Percentiles rank a stretch among this genome's conserved stretches.
phyloP scores from a whole-genome alignment of 2,113 vertebrate genomes.

The Crocuta crocuta region DNA sequence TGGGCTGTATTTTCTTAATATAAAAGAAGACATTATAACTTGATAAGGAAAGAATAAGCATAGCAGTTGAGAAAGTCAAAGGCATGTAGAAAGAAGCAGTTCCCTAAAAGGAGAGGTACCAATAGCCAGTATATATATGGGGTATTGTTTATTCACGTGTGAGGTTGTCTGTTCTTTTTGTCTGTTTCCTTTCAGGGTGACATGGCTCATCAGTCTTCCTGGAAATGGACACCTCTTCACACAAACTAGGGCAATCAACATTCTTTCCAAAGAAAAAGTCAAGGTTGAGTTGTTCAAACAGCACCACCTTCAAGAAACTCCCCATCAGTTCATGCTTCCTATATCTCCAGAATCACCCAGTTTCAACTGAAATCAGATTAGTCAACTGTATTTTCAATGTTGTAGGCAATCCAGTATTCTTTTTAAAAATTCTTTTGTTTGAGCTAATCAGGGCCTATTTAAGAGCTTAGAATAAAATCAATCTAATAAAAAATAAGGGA shows the following conservation, averaged over 20 bases:
- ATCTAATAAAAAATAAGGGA: constrained; percentile 15
- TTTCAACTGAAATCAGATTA: neutral
- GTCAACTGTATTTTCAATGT: neutral
- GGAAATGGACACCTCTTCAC: neutral
- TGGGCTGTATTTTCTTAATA: neutral
- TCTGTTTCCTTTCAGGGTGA: neutral
- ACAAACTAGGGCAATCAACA: neutral
- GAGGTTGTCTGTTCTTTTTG: neutral
- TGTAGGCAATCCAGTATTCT: neutral
- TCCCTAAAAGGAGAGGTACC: neutral
- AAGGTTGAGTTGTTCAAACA: neutral
- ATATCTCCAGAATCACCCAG: neutral
- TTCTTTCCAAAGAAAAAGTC: neutral
- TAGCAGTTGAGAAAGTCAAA: neutral
- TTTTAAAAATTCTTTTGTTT: neutral
- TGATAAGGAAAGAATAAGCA: neutral
- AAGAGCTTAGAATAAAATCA: constrained; percentile 21
- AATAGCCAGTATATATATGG: neutral
- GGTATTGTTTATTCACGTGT: neutral
- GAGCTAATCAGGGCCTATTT: neutral
- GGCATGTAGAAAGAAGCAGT: neutral
- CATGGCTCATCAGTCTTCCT: neutral
- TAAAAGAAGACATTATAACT: neutral
- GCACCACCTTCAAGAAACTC: neutral
- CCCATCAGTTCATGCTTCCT: neutral